phyloP scores from a whole-genome alignment of 2,797 vertebrate genomes.

The Pristis pectinata region DNA sequence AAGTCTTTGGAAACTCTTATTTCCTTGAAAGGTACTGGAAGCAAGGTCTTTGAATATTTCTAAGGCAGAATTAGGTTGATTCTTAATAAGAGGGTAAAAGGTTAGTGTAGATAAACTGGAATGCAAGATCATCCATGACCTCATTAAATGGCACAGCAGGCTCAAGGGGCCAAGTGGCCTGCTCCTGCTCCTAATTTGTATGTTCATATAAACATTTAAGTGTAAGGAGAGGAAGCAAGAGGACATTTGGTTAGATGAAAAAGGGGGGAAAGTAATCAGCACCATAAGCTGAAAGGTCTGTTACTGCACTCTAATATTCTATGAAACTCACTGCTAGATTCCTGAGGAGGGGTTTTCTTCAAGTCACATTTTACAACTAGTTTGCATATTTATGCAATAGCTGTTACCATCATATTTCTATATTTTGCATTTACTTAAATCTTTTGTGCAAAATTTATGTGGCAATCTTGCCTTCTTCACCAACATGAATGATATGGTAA shows the following conservation, averaged over 20 bases:
- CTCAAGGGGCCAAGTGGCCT: no score
- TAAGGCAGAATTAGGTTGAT: no score
- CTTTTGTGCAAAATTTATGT: slow-evolving; percentile 36
- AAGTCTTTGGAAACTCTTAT: no score
- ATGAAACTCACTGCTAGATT: background rate
- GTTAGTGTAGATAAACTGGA: no score
- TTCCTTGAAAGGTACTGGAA: no score
- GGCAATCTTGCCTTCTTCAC: slow-evolving; percentile 41
- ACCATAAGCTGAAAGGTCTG: background rate
- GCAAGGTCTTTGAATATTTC: no score
- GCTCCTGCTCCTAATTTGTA: no score
- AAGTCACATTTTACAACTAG: background rate
- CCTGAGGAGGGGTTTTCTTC: background rate
- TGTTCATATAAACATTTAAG: background rate
- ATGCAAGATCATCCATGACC: no score
- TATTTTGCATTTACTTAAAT: background rate
- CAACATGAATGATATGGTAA: slow-evolving; percentile 53
- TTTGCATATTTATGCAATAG: background rate
- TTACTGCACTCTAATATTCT: background rate
- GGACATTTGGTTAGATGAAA: background rate
- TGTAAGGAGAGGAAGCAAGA: background rate
- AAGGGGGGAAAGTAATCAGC: background rate
- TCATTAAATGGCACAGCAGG: no score
- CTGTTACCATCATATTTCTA: background rate
- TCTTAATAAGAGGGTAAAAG: no score